Percentiles rank a stretch among this genome's conserved stretches.
phyloP scores from a whole-genome alignment of 2,797 vertebrate genomes.

The Microctenopoma stevenorrisi region DNA sequence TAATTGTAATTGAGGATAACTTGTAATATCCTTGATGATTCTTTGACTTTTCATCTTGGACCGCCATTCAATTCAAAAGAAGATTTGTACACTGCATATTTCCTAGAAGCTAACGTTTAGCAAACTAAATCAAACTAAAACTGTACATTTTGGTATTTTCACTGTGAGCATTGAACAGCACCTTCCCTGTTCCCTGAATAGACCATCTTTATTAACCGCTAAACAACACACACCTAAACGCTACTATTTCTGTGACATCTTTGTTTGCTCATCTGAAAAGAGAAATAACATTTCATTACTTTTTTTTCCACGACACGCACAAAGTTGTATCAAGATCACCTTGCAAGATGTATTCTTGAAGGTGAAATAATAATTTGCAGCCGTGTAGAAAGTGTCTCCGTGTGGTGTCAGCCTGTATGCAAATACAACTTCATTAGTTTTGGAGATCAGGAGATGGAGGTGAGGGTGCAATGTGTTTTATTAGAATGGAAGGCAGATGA shows the following conservation, averaged over 20 bases:
- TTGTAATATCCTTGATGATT: no score
- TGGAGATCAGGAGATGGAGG: slow-evolving; percentile 64
- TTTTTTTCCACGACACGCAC: slow-evolving; percentile 17
- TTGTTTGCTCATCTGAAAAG: slow-evolving; percentile 3
- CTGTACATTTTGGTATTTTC: no score
- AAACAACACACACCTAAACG: slow-evolving; percentile 2
- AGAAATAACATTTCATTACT: background rate
- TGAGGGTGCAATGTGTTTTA: slow-evolving; percentile 59
- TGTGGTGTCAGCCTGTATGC: slow-evolving; percentile 52
- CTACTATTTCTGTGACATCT: background rate
- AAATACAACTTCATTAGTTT: slow-evolving; percentile 74
- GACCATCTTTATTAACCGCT: background rate
- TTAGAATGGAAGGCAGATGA: slow-evolving; percentile 62
- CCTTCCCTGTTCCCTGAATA: no score
- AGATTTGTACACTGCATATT: no score
- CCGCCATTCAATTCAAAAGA: no score
- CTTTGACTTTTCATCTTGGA: no score
- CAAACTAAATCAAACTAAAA: no score
- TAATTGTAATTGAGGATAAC: no score
- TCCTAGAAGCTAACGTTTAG: no score
- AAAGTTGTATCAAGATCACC: no score
- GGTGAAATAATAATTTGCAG: slow-evolving; percentile 31
- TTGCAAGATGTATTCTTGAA: slow-evolving; percentile 33
- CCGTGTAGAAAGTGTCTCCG: slow-evolving; percentile 30
- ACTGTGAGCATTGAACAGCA: no score